phyloP scores from a whole-genome alignment of 2,797 vertebrate genomes.

The Benthosema pterotum region DNA sequence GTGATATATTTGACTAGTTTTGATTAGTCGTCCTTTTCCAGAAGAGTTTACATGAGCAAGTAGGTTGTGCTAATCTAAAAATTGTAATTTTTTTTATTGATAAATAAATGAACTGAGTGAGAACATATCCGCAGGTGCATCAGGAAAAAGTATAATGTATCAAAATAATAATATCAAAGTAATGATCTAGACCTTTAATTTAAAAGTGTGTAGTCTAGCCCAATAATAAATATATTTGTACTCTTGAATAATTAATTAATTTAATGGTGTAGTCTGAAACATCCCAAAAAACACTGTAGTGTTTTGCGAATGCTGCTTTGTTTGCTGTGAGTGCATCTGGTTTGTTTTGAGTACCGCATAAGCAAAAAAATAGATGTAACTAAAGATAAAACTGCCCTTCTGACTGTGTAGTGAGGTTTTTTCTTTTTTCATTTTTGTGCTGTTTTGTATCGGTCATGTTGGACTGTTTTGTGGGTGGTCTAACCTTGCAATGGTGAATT shows the following conservation, averaged over 20 bases:
- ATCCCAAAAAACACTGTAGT: not conserved
- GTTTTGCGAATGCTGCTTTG: not conserved
- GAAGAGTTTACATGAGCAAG: too few relatives aligned
- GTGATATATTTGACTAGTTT: too few relatives aligned
- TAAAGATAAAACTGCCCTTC: slow-evolving; percentile 25
- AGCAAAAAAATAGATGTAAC: slow-evolving; percentile 16
- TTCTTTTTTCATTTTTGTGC: slow-evolving; percentile 42
- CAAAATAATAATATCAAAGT: too few relatives aligned
- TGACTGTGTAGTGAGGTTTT: slow-evolving; percentile 31
- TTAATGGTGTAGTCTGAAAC: not conserved
- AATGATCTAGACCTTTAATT: too few relatives aligned
- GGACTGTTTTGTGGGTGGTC: slow-evolving; percentile 28
- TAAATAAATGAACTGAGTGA: too few relatives aligned
- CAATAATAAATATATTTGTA: not conserved
- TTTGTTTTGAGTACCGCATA: slow-evolving; percentile 8
- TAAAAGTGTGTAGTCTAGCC: too few relatives aligned
- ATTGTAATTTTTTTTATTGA: too few relatives aligned
- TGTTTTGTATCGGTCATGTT: slow-evolving; percentile 38
- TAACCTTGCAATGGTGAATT: slow-evolving; percentile 51
- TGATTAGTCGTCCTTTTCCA: too few relatives aligned
- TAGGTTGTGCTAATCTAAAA: too few relatives aligned
- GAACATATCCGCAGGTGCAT: too few relatives aligned
- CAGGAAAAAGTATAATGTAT: too few relatives aligned
- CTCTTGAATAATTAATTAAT: not conserved
- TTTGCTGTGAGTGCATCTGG: slow-evolving; percentile 25